Evolutionary conservation across 2,113 vertebrate species (phyloP).

Genomic region (Rallus limicola): DNA sequence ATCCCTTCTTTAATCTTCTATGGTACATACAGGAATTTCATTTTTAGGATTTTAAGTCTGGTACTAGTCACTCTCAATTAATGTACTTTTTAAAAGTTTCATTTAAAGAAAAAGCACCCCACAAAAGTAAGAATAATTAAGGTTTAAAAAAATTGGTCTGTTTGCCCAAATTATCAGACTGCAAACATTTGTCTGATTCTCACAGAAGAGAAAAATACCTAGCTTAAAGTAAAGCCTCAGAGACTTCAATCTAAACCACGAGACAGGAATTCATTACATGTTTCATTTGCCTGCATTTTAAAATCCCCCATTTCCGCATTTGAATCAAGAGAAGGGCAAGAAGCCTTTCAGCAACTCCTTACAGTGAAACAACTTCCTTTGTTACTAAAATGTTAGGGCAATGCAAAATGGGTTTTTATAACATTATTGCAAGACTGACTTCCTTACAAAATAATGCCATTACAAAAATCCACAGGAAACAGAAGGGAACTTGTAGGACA

Average conservation of each 20-base stretch:
- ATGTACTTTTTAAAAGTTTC: neutral
- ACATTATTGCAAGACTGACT: neutral
- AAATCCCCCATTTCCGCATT: neutral
- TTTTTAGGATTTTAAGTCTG: neutral
- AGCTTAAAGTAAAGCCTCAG: neutral
- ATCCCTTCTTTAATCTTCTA: neutral
- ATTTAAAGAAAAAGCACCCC: neutral
- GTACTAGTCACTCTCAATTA: neutral
- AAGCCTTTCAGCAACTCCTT: neutral
- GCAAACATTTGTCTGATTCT: neutral
- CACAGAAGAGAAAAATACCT: neutral
- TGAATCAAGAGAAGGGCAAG: neutral
- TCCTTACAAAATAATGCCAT: constrained; percentile 1
- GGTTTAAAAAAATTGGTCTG: neutral
- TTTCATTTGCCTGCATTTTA: neutral
- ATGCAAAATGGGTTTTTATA: no score
- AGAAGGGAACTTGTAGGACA: constrained; percentile 3
- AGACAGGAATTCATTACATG: neutral
- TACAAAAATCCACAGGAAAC: constrained; percentile 51
- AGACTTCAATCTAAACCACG: neutral
- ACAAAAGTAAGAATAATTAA: neutral
- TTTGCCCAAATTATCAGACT: neutral
- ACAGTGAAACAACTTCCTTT: neutral
- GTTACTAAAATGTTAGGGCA: neutral
- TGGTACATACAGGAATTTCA: neutral